A percentile compares a stretch with the other conserved stretches of the same genome.
Conservation (phyloP, 2,888 invertebrate species). For the Hypena proboscidalis region DNA sequence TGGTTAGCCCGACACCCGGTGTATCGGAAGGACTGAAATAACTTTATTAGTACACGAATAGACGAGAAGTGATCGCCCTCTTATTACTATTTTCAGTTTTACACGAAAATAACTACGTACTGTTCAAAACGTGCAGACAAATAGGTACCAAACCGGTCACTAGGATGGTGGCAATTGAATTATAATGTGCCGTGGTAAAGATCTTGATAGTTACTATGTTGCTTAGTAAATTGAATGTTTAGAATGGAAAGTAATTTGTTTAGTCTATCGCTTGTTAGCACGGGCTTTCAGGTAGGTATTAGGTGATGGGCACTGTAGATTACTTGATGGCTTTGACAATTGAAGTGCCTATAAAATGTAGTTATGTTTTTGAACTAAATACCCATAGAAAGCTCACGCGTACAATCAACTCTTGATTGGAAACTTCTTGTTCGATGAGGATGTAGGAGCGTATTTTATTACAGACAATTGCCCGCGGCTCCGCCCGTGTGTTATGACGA, state of each 20-base stretch:
- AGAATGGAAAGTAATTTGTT: constrained; percentile 7
- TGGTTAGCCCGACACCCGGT: constrained; percentile 43
- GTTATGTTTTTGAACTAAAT: no score
- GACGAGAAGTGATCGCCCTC: constrained; percentile 76
- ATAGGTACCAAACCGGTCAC: constrained; percentile 19
- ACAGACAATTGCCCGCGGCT: no score
- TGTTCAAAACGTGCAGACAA: constrained; percentile 47
- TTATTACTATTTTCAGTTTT: constrained; percentile 70
- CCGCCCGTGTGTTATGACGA: no score
- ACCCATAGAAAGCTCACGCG: no score
- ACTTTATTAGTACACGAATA: constrained; percentile 75
- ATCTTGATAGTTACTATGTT: not conserved
- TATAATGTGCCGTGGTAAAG: constrained; percentile 12
- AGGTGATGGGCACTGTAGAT: no score
- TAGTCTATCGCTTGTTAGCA: constrained; percentile 6
- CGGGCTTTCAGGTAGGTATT: not conserved
- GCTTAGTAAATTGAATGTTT: not conserved
- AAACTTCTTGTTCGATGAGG: no score
- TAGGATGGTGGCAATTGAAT: constrained; percentile 10
- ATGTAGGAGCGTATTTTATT: no score
- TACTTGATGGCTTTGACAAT: no score
- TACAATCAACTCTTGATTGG: no score
- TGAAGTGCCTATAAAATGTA: no score
- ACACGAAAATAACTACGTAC: constrained; percentile 57
- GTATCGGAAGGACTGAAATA: constrained; percentile 72